Evolutionary conservation across 2,113 vertebrate species (phyloP).

Genomic region (Chamaetylas fuelleborni): DNA sequence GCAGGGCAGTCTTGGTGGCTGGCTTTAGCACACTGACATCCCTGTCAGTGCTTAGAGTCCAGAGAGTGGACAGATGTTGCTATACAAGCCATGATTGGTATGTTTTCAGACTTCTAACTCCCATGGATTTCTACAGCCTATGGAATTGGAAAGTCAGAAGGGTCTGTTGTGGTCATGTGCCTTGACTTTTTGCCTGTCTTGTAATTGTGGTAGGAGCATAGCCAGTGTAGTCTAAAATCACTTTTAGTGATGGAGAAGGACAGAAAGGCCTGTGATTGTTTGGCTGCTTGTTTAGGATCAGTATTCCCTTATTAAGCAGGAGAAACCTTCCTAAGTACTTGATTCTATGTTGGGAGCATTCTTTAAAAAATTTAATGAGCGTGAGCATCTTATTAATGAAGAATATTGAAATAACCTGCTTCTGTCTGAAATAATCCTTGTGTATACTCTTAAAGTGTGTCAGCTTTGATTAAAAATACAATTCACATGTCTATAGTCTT

Average conservation of each 20-base stretch:
- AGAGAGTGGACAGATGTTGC: background rate
- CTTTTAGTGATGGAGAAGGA: background rate
- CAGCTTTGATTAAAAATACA: background rate
- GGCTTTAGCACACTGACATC: background rate
- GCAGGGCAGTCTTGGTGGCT: background rate
- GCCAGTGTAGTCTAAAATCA: background rate
- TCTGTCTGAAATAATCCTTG: background rate
- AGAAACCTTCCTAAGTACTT: background rate
- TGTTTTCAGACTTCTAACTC: background rate
- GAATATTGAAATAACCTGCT: background rate
- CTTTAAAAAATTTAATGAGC: background rate
- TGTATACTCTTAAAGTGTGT: background rate
- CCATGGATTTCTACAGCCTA: background rate
- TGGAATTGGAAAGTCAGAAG: background rate
- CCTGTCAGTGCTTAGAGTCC: background rate
- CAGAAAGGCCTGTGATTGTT: background rate
- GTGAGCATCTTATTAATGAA: background rate
- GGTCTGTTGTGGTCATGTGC: background rate
- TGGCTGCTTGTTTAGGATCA: background rate
- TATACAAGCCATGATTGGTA: background rate
- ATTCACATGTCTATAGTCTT: background rate
- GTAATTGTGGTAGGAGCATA: background rate
- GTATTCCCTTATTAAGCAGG: background rate
- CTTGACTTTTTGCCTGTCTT: background rate
- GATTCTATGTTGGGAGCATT: background rate